These are phyloP conservation scores for Orthonyx spaldingii DNA, from an alignment of 2,113 vertebrate species.

Conservation along the genomic window DNA sequence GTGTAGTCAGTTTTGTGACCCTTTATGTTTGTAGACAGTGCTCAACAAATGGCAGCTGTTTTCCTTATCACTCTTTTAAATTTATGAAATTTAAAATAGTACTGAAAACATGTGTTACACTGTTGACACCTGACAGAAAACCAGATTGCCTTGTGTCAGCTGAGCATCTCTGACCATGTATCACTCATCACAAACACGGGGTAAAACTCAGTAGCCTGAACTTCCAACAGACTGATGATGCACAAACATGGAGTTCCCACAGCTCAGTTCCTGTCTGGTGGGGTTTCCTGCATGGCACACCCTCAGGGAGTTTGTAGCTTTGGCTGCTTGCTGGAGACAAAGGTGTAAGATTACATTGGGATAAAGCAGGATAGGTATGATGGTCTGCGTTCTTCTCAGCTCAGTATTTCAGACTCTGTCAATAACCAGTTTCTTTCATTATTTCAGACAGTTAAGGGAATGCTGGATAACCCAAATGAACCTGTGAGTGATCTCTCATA, in stretches of 20 bases:
- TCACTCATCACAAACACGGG: not conserved
- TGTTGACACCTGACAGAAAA: not conserved
- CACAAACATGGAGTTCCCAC: not conserved
- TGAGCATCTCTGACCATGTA: not conserved
- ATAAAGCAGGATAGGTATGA: not conserved
- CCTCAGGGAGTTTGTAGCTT: not conserved
- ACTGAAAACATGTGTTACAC: not conserved
- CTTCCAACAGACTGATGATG: not conserved
- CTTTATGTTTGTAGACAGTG: not conserved
- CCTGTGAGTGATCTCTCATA: constrained; percentile 96
- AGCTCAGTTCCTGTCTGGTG: not conserved
- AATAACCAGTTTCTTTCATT: not conserved
- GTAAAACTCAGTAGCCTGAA: not conserved
- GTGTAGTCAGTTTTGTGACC: not conserved
- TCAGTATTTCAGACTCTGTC: not conserved
- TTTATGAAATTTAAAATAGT: not conserved
- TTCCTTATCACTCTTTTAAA: not conserved
- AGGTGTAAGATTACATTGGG: not conserved
- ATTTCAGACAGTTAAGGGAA: constrained; percentile 89
- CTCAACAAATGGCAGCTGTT: not conserved
- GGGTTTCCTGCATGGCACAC: not conserved
- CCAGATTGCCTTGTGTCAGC: not conserved
- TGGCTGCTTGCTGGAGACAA: not conserved
- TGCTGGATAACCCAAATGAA: constrained; percentile 93
- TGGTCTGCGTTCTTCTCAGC: not conserved